Conservation (phyloP, 2,113 vertebrate species). For the Corythaixoides concolor region DNA sequence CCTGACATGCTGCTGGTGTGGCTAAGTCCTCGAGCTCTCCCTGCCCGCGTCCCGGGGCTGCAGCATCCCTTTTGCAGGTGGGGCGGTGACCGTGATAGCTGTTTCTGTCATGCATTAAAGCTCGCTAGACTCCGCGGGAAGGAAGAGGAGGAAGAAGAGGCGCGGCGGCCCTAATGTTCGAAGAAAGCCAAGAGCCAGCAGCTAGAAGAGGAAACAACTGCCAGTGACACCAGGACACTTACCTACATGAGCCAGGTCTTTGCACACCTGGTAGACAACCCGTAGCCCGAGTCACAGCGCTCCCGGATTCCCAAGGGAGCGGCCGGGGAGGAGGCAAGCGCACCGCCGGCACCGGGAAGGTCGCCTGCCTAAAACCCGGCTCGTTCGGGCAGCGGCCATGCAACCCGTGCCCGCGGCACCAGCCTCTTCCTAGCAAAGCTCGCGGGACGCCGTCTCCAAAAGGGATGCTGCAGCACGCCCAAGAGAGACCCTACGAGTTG, state of each 20-base stretch:
- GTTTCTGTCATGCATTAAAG: slow-evolving; percentile 61
- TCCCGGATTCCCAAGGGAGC: slow-evolving; percentile 10
- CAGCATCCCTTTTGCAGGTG: slow-evolving; percentile 64
- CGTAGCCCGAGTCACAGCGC: not conserved
- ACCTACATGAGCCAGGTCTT: not conserved
- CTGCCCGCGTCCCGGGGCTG: slow-evolving; percentile 68
- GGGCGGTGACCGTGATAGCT: slow-evolving; percentile 49
- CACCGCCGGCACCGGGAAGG: not conserved
- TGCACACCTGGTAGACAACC: not conserved
- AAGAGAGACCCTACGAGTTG: slow-evolving; percentile 61
- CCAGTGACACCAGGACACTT: slow-evolving; percentile 66
- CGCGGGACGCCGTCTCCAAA: slow-evolving; percentile 51
- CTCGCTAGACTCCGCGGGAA: slow-evolving; percentile 45
- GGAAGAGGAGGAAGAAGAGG: slow-evolving; percentile 52
- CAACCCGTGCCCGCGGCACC: not conserved
- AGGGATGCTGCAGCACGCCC: slow-evolving; percentile 67
- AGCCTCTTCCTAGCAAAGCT: slow-evolving; percentile 55
- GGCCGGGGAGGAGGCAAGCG: not conserved
- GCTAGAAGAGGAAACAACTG: slow-evolving; percentile 69
- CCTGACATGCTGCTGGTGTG: slow-evolving; percentile 67
- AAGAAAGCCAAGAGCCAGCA: slow-evolving; percentile 67
- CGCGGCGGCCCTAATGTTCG: slow-evolving; percentile 50
- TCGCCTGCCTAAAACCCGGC: not conserved
- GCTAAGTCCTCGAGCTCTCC: slow-evolving; percentile 67
- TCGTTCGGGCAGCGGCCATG: not conserved